Conservation (phyloP, 2,113 vertebrate genomes). For the Myocastor coypus region DNA sequence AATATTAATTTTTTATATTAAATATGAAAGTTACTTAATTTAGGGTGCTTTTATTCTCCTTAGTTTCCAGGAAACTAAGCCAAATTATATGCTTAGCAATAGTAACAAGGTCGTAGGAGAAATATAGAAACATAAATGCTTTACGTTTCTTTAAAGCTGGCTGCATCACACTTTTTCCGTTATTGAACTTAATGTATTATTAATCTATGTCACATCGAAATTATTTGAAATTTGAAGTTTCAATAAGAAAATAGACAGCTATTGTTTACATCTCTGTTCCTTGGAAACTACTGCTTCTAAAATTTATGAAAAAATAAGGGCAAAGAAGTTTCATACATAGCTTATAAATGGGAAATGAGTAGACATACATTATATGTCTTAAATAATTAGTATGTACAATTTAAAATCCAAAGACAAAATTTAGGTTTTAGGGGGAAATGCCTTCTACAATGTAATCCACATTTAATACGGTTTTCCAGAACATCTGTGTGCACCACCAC, state of each 20-base stretch:
- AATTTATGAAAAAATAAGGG: background rate
- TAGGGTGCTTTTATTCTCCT: background rate
- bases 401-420: background rate
- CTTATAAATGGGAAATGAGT: background rate
- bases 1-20: slow-evolving; percentile 35
- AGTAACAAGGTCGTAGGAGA: slow-evolving; percentile 66
- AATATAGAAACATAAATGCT: slow-evolving; percentile 51
- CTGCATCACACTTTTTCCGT: background rate
- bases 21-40: slow-evolving; percentile 40
- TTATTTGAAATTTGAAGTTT: slow-evolving; percentile 2
- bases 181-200: background rate
- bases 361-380: background rate
- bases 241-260: slow-evolving; percentile 43
- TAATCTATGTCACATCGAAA: background rate
- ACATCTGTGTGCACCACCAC: background rate
- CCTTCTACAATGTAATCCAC: background rate
- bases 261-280: background rate
- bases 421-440: background rate
- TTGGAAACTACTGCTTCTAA: background rate
- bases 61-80: slow-evolving; percentile 59
- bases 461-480: background rate
- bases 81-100: slow-evolving; percentile 44
- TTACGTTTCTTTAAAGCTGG: slow-evolving; percentile 30
- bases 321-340: background rate
- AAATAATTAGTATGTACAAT: background rate